Base-by-base conservation (phyloP, 2,888 invertebrate genomes). In the Agrotis puta region DNA sequence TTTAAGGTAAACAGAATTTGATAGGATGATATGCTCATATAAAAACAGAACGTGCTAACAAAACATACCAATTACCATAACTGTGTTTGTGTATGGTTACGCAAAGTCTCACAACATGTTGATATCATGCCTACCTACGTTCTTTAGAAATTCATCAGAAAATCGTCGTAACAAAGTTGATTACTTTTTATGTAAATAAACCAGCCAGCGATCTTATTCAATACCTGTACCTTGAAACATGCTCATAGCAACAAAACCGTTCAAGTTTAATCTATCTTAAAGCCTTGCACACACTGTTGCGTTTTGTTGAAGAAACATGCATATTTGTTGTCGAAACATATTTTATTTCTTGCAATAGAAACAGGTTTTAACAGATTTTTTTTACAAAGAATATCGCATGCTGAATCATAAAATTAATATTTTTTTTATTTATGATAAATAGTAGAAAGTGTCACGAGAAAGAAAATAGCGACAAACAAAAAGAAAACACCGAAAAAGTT, bases 241-340 rank as follows among this genome's bases (percentile, higher is more conserved):
- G 24, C 4, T 9, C 4, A 1, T 53, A 47, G 27, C 43, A 18
- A 57, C 50, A 57, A n/a, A 75, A 65, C 51, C 14, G 22, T 39
- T 39, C 1, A 39, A n/a, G 18, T 45, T 66, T 56, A 63, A 72
- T 69, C 43, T 75, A 43, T 70, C 43, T 51, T 20, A 33, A 20
- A 33, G 20, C 13, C 7, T 3, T 4, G 33, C 20, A 20, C 56
- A 56, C 56, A 56, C 6, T 33, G 56, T 56, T 33, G 56, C 11
- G 3, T 14, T 14, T 56, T 56, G 33, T 56, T 56, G n/a, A 1
- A 33, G n/a, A 56, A 56, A 39, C 39, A 39, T 11, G 4, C 1
- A 11, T 11, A 39, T 39, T 39, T 39, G 39, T 39, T 39, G 33
- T 27, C 5, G 27, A n/a, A n/a, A n/a, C 18, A 53, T 53, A 24